Conservation (phyloP, 2,888 invertebrate species). For the Omphaloscelis lunosa region DNA sequence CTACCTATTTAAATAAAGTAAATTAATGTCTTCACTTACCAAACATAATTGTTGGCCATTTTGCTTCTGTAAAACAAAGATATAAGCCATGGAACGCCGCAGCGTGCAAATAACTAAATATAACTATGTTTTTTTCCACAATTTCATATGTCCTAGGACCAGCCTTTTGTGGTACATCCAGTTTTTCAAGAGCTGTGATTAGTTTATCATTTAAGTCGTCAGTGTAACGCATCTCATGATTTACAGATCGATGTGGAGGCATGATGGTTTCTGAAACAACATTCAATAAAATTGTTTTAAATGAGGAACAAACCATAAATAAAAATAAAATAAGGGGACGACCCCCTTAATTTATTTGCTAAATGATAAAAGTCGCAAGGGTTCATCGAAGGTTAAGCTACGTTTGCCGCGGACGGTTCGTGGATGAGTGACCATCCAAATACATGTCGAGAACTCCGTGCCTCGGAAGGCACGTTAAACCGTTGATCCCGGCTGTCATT, state of each 20-base stretch:
- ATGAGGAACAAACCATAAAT: not conserved
- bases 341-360: too few relatives aligned
- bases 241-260: not conserved
- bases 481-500: too few relatives aligned
- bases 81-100: slow-evolving; percentile 70
- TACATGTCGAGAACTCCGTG: too few relatives aligned
- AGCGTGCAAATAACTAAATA: slow-evolving; percentile 57
- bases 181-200: slow-evolving; percentile 15
- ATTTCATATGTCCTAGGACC: slow-evolving; percentile 63
- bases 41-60: slow-evolving; percentile 62
- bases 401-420: too few relatives aligned
- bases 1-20: not conserved
- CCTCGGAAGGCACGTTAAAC: too few relatives aligned
- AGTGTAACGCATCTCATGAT: not conserved
- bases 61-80: slow-evolving; percentile 62
- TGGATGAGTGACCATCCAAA: too few relatives aligned
- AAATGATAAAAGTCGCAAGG: too few relatives aligned
- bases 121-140: slow-evolving; percentile 64
- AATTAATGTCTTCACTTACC: slow-evolving; percentile 48
- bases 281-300: not conserved
- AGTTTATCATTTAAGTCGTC: not conserved
- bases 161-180: slow-evolving; percentile 49
- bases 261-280: slow-evolving; percentile 39
- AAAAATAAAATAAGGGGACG: too few relatives aligned
- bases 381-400: too few relatives aligned